phyloP scores from a whole-genome alignment of 2,888 invertebrate genomes.

The Chrysomela aeneicollis region DNA sequence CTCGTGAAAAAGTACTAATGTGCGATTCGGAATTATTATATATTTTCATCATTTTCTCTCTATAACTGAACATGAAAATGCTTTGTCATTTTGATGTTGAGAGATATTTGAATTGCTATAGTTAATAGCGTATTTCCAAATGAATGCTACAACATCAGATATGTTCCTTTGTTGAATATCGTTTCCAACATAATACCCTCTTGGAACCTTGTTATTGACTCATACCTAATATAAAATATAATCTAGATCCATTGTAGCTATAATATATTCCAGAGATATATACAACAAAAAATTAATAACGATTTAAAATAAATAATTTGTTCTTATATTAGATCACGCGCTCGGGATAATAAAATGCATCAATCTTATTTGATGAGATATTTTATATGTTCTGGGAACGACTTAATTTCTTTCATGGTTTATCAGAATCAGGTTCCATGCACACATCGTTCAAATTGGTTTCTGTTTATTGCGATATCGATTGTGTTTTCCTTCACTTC shows the following conservation, averaged over 20 bases:
- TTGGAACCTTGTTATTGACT: conserved; percentile 31
- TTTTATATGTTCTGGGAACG: conserved; percentile 41
- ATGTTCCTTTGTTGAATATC: no score
- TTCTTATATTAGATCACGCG: conserved; percentile 43
- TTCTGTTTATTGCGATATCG: conserved; percentile 33
- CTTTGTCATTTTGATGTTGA: no score
- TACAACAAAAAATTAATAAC: conserved; percentile 39
- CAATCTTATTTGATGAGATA: conserved; percentile 42
- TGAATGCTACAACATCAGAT: background rate
- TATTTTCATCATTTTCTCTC: no score
- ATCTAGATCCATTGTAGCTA: conserved; percentile 32
- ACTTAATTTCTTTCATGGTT: conserved; percentile 41
- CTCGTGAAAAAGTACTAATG: no score
- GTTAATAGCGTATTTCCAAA: background rate
- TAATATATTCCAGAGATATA: conserved; percentile 35
- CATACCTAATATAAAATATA: conserved; percentile 37
- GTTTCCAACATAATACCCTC: background rate
- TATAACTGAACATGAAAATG: no score
- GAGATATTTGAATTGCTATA: no score
- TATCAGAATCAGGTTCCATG: conserved; percentile 31
- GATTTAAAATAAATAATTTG: conserved; percentile 42
- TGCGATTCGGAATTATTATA: no score
- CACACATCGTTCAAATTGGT: conserved; percentile 33
- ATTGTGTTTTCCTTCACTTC: conserved; percentile 32
- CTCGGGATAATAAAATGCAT: conserved; percentile 42